These are phyloP conservation scores for Spermophilus dauricus DNA, from an alignment of 2,113 vertebrate species.

Conservation along the genomic window DNA sequence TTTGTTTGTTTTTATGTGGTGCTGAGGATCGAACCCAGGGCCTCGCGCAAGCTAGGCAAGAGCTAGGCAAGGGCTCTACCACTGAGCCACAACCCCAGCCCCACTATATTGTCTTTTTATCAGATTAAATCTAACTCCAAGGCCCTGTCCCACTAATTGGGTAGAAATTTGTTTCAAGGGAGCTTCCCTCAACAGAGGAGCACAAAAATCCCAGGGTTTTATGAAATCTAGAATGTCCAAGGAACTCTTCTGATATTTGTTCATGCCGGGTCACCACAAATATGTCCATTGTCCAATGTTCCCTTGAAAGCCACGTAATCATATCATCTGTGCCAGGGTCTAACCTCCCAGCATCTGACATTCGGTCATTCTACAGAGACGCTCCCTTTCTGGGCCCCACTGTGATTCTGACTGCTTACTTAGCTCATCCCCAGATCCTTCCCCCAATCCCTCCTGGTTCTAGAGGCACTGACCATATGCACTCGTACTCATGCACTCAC, in stretches of 20 bases:
- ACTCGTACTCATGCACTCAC: neutral
- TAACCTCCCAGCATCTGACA: neutral
- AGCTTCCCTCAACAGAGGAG: neutral
- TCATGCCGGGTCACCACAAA: neutral
- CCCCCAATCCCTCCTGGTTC: neutral
- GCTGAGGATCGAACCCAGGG: no score
- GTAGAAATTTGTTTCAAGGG: neutral
- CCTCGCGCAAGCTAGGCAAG: no score
- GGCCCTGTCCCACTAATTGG: neutral
- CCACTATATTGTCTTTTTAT: neutral
- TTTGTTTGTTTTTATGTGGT: no score
- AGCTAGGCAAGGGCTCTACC: no score
- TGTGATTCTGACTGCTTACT: neutral
- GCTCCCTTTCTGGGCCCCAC: neutral
- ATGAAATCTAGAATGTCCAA: neutral
- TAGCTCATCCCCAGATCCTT: neutral
- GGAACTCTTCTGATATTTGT: neutral
- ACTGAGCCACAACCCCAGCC: neutral
- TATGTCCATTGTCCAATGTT: neutral
- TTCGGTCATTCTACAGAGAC: neutral
- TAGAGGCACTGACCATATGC: neutral
- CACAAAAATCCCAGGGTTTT: neutral
- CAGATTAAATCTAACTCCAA: constrained; percentile 22
- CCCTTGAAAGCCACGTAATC: neutral
- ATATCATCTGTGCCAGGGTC: neutral